Evolutionary conservation across 2,797 vertebrate genomes (phyloP).

Genomic region (Dallia pectoralis): DNA sequence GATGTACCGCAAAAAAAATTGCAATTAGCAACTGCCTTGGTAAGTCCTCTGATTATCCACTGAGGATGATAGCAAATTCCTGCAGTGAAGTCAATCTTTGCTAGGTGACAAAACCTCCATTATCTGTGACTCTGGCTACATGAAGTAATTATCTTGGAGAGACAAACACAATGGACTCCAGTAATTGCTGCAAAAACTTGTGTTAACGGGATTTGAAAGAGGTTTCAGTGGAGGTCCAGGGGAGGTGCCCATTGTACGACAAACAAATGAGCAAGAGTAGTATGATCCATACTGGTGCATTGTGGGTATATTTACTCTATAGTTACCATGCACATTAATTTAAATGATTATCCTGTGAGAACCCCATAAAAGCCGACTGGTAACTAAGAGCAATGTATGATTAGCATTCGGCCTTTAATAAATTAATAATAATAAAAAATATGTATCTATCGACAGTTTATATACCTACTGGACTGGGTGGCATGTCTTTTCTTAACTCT

Average conservation of each 20-base stretch:
- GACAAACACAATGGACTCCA: background rate
- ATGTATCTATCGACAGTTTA: too few relatives aligned
- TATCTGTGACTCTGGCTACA: background rate
- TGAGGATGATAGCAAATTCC: background rate
- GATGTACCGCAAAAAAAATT: background rate
- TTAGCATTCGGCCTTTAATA: too few relatives aligned
- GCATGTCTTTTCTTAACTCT: too few relatives aligned
- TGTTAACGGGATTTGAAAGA: background rate
- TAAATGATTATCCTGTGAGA: background rate
- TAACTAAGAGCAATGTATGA: background rate
- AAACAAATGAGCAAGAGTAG: too few relatives aligned
- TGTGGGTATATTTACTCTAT: background rate
- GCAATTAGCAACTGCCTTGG: background rate
- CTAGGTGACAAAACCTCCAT: slow-evolving; percentile 4
- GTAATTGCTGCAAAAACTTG: slow-evolving; percentile 1
- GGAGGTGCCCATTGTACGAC: background rate
- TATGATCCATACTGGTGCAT: background rate
- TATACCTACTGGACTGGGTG: too few relatives aligned
- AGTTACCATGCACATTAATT: too few relatives aligned
- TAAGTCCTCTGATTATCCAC: background rate
- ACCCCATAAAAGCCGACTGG: background rate
- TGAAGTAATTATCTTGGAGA: background rate
- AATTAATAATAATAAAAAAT: too few relatives aligned
- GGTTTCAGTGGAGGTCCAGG: background rate
- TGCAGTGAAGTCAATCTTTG: background rate